Evolutionary conservation across 2,113 vertebrate genomes (phyloP), one percentile per base, ranked within the genome.

Genomic region (Seriola rivoliana): DNA sequence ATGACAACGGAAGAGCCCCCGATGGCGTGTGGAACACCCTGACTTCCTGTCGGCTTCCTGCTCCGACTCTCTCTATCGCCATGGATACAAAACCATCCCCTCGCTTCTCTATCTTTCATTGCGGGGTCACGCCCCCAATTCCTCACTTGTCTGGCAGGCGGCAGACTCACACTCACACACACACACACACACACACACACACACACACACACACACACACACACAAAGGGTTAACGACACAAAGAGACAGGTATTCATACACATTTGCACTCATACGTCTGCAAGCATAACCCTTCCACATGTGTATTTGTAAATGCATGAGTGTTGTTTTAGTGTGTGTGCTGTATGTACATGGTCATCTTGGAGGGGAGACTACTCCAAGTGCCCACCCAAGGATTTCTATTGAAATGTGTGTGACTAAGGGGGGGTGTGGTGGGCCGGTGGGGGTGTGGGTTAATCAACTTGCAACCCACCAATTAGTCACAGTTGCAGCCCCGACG

Each of bases 21-120:
- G 1, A 88, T 82, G 89, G 91, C 75, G 74, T 32, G 86, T 73
- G 76, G 91, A 89, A 89, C 90, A 92, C 86, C 82, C 86, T 68
- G 87, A 94, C 91, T 94, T 93, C 91, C 91, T 89, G 85, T 89
- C 14, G 77, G 92, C 94, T 94, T 94, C 90, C 91, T 91, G 72
- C 86, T 88, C 83, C 11, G 50, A 81, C 67, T 87, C 85, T 85
- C 65, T 80, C 71, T 58, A 79, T 93, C 59, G 10, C 91, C 86
- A 85, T 93, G 91, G 94, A 88, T 86, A 94, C 89, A 52, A 70
- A 84, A 82, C 78, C 84, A 78, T 86, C 70, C 79, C 76, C 55
- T 74, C 73, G 75, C 65, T 70, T 71, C 79, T 77, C 64, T 77
- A 59, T 89, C 85, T 77, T 86, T 82, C 76, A 81, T 34, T 19